phyloP scores from a whole-genome alignment of 2,888 invertebrate genomes.

The Rhimphoctona megacephalus region DNA sequence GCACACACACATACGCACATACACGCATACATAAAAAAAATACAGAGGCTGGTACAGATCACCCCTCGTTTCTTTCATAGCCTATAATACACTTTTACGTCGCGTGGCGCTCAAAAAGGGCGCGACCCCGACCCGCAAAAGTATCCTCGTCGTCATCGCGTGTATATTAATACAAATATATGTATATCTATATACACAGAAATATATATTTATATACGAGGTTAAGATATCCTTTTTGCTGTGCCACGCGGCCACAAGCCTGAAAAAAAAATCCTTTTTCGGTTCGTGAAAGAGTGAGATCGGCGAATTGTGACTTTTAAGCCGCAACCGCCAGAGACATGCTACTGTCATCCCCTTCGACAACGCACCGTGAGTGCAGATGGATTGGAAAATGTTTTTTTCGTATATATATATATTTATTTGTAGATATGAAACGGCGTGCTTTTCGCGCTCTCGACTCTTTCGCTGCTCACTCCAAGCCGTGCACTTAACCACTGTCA shows the following conservation, averaged over 20 bases:
- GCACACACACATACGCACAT: conserved; percentile 39
- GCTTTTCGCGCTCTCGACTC: conserved; percentile 41
- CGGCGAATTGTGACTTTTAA: conserved; percentile 69
- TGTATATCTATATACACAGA: conserved; percentile 22
- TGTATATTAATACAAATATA: conserved; percentile 37
- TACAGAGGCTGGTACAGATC: conserved; percentile 46
- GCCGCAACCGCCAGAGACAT: conserved; percentile 58
- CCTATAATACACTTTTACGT: conserved; percentile 78
- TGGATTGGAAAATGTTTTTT: conserved; percentile 54
- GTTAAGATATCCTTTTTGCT: conserved; percentile 33
- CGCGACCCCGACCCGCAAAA: conserved; percentile 70
- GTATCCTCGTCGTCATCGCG: conserved; percentile 37
- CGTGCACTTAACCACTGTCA: conserved; percentile 66
- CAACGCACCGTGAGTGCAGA: conserved; percentile 51
- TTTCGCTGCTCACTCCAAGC: conserved; percentile 59
- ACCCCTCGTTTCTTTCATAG: conserved; percentile 74
- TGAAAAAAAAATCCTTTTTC: conserved; percentile 42
- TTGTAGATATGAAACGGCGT: conserved; percentile 9
- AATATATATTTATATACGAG: conserved; percentile 5
- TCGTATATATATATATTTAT: conserved; percentile 17
- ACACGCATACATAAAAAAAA: background rate
- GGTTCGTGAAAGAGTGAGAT: conserved; percentile 46
- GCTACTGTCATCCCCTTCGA: conserved; percentile 37
- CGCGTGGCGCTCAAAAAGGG: conserved; percentile 71
- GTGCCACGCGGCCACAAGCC: conserved; percentile 34